Evolutionary conservation across 2,113 vertebrate genomes (phyloP).

Genomic region (Alces alces): DNA sequence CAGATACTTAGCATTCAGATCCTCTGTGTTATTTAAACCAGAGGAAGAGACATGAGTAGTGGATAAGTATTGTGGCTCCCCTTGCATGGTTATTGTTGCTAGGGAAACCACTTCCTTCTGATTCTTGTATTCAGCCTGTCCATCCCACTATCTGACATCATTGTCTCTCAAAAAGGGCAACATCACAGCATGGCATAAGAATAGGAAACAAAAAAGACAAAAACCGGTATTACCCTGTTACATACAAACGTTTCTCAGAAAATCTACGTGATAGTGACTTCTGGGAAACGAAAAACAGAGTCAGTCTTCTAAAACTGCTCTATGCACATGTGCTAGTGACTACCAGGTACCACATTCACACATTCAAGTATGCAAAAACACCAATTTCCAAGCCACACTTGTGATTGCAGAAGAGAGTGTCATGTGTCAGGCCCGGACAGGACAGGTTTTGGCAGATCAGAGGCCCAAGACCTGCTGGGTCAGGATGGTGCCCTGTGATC

Average conservation of each 20-base stretch:
- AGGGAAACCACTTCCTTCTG: constrained; percentile 59
- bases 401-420: constrained; percentile 2
- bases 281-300: constrained; percentile 5
- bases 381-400: constrained; percentile 53
- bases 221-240: background rate
- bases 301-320: background rate
- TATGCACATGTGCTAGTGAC: background rate
- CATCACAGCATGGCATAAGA: constrained; percentile 11
- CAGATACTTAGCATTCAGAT: constrained; percentile 45
- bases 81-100: constrained; percentile 49
- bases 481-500: background rate
- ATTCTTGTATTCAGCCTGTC: constrained; percentile 39
- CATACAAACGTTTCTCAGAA: constrained; percentile 44
- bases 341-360: constrained; percentile 34
- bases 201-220: constrained; percentile 21
- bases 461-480: background rate
- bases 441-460: constrained; percentile 39
- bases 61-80: constrained; percentile 44
- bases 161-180: constrained; percentile 33
- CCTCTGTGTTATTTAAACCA: constrained; percentile 34
- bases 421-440: constrained; percentile 42
- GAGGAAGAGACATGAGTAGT: background rate
- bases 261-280: constrained; percentile 16
- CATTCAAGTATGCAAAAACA: constrained; percentile 62
- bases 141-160: constrained; percentile 38